Evolutionary conservation across 2,888 invertebrate genomes (phyloP).

Genomic region (Eupelmus urozonus): DNA sequence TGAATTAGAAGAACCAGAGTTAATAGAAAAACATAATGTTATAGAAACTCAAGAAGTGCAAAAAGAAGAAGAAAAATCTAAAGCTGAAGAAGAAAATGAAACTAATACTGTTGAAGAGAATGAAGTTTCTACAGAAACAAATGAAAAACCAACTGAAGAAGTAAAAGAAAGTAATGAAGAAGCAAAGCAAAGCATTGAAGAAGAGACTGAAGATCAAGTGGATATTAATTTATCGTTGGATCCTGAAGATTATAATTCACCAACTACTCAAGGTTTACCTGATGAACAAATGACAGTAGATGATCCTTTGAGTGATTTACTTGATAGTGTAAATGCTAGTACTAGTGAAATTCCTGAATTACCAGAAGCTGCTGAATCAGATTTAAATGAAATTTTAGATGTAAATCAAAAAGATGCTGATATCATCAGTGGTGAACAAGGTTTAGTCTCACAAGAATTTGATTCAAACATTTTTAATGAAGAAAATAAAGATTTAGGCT

Average conservation of each 20-base stretch:
- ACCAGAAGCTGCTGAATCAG: slow-evolving; percentile 14
- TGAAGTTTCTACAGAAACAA: not conserved
- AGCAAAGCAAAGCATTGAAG: not conserved
- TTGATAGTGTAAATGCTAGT: slow-evolving; percentile 21
- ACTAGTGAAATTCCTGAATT: slow-evolving; percentile 3
- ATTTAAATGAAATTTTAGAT: slow-evolving; percentile 42
- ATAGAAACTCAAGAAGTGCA: slow-evolving; percentile 1
- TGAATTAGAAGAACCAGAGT: slow-evolving; percentile 47
- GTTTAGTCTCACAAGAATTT: slow-evolving; percentile 1
- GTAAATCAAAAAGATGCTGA: slow-evolving; percentile 29
- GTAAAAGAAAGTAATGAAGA: slow-evolving; percentile 26
- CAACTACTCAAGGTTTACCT: slow-evolving; percentile 10
- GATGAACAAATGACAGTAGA: slow-evolving; percentile 30
- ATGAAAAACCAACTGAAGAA: slow-evolving; percentile 38
- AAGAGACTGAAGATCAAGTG: slow-evolving; percentile 50
- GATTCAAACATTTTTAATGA: slow-evolving; percentile 16
- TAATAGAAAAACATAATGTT: slow-evolving; percentile 20
- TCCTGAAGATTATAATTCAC: slow-evolving; percentile 57
- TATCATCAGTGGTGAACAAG: not conserved
- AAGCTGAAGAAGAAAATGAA: not conserved
- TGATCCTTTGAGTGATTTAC: slow-evolving; percentile 19
- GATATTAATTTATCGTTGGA: slow-evolving; percentile 61
- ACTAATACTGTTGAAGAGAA: not conserved
- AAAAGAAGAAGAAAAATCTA: not conserved
- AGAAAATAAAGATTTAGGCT: slow-evolving; percentile 13